A percentile compares a stretch with the other conserved stretches of the same genome.
phyloP scores from a whole-genome alignment of 2,797 vertebrate species.

The Neostethus bicornis region DNA sequence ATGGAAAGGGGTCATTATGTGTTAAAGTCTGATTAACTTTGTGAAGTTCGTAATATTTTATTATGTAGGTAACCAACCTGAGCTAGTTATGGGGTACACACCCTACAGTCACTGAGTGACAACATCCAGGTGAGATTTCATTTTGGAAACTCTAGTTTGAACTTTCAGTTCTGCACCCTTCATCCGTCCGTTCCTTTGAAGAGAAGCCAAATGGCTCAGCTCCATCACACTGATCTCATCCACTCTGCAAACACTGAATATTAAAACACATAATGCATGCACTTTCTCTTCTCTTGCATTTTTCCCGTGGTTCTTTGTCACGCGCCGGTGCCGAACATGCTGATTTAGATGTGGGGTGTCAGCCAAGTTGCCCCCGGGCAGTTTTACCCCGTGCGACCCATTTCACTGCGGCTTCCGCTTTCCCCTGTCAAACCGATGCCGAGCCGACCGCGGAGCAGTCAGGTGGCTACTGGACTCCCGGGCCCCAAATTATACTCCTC shows the following conservation, averaged over 20 bases:
- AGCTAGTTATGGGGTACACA: slow-evolving; percentile 13
- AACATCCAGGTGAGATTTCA: slow-evolving; percentile 44
- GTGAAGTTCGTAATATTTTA: too few relatives aligned
- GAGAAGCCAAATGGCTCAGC: slow-evolving; percentile 64
- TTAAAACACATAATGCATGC: slow-evolving; percentile 60
- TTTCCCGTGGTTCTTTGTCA: slow-evolving; percentile 43
- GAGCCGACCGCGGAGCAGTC: slow-evolving; percentile 36
- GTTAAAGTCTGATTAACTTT: too few relatives aligned
- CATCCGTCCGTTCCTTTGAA: slow-evolving; percentile 51
- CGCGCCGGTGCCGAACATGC: slow-evolving; percentile 51
- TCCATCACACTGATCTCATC: slow-evolving; percentile 61
- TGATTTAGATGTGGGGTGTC: slow-evolving; percentile 68
- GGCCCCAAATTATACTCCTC: slow-evolving; percentile 17
- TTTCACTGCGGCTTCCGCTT: slow-evolving; percentile 50
- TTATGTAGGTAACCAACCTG: slow-evolving; percentile 3
- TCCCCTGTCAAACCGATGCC: slow-evolving; percentile 48
- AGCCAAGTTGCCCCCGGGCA: slow-evolving; percentile 59
- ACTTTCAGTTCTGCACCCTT: slow-evolving; percentile 33
- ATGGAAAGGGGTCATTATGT: too few relatives aligned
- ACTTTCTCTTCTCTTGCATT: slow-evolving; percentile 44
- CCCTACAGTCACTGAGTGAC: slow-evolving; percentile 6
- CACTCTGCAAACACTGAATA: slow-evolving; percentile 58
- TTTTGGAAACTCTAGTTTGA: slow-evolving; percentile 20
- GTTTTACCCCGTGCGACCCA: slow-evolving; percentile 61
- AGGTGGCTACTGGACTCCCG: slow-evolving; percentile 46